Conservation (phyloP, 2,113 vertebrate species). For the Pagrus major region DNA sequence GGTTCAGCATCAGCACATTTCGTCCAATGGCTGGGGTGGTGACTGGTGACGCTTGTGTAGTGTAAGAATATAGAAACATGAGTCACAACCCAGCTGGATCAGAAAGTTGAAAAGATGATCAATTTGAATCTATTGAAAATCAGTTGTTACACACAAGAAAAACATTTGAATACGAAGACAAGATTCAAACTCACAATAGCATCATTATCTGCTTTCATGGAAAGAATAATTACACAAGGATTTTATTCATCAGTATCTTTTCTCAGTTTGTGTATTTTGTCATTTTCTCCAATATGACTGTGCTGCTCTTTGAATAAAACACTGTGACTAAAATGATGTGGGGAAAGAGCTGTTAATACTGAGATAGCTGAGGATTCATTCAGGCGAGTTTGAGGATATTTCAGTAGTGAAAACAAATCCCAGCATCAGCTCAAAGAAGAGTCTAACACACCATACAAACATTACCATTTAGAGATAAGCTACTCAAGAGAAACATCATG, state of each 20-base stretch:
- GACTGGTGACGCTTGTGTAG: not conserved
- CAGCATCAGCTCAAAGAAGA: not conserved
- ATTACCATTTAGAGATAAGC: not conserved
- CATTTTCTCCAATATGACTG: not conserved
- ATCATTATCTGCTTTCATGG: rapidly evolving
- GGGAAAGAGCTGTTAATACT: not conserved
- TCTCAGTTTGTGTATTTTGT: not conserved
- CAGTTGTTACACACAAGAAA: too few relatives aligned
- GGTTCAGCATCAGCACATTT: not conserved
- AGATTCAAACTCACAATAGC: not conserved
- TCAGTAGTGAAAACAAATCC: slow-evolving; percentile 10
- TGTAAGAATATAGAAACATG: not conserved
- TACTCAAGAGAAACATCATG: not conserved
- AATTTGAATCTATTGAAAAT: too few relatives aligned
- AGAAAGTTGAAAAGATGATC: not conserved
- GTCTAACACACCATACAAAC: not conserved
- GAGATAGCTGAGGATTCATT: not conserved
- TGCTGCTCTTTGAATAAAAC: not conserved
- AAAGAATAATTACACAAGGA: not conserved
- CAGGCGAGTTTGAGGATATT: not conserved
- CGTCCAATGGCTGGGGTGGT: not conserved
- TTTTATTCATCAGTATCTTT: not conserved
- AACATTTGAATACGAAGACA: not conserved
- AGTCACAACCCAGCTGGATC: not conserved
- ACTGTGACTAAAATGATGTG: not conserved